Conservation (phyloP, 2,113 vertebrate species). For the Xiphorhynchus elegans region DNA sequence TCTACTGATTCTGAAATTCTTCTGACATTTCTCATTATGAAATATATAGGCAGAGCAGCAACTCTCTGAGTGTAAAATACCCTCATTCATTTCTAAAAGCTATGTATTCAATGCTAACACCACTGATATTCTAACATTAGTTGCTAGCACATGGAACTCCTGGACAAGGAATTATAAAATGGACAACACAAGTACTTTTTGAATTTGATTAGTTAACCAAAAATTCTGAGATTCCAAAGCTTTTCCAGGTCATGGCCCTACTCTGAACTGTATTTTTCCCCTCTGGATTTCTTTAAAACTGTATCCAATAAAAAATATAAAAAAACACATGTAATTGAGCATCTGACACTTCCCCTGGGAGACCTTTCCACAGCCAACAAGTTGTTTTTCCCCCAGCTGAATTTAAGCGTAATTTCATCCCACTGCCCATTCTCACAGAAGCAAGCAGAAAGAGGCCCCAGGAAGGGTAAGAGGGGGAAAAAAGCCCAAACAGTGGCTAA, state of each 20-base stretch:
- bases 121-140: not conserved
- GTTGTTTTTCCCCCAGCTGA: not conserved
- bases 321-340: not conserved
- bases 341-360: not conserved
- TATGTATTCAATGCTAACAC: not conserved
- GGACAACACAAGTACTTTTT: not conserved
- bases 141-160: not conserved
- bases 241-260: not conserved
- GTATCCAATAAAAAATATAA: not conserved
- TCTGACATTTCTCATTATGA: not conserved
- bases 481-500: not conserved
- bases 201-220: not conserved
- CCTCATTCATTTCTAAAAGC: not conserved
- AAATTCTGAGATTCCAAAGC: not conserved
- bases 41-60: not conserved
- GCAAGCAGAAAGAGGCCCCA: not conserved
- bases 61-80: not conserved
- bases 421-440: not conserved
- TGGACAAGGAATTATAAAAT: not conserved
- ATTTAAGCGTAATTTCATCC: not conserved
- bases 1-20: not conserved
- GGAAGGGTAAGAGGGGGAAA: not conserved
- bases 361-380: not conserved
- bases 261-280: not conserved
- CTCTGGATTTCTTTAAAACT: not conserved